Evolutionary conservation across 2,797 vertebrate genomes (phyloP).

Genomic region (Gambusia yucatana): DNA sequence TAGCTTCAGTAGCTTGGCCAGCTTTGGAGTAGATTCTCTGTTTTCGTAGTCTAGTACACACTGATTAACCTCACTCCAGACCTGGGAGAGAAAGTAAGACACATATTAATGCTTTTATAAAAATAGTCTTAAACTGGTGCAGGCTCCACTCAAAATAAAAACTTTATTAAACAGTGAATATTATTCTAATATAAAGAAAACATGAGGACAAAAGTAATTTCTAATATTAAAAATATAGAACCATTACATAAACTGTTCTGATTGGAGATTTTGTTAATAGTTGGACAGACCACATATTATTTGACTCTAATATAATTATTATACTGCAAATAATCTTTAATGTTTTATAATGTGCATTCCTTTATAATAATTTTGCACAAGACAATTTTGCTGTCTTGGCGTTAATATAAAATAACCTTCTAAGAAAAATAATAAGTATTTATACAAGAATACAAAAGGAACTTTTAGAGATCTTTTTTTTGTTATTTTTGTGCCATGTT

Average conservation of each 20-base stretch:
- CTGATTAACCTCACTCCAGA: slow-evolving; percentile 99
- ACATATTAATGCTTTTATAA: slow-evolving; percentile 13
- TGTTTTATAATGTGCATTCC: background rate
- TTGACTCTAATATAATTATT: background rate
- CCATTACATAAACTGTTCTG: background rate
- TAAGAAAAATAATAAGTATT: background rate
- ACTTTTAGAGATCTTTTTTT: background rate
- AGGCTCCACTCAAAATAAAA: background rate
- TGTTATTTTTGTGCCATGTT: background rate
- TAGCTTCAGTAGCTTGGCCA: slow-evolving; percentile 97
- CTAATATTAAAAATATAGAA: background rate
- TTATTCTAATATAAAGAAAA: background rate
- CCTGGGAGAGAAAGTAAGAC: slow-evolving; percentile 76
- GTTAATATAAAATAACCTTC: background rate
- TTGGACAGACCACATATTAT: background rate
- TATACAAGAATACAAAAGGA: background rate
- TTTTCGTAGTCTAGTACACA: slow-evolving; percentile 98
- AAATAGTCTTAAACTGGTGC: background rate
- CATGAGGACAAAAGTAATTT: background rate
- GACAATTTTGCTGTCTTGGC: background rate
- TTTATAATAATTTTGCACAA: background rate
- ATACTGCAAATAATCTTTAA: background rate
- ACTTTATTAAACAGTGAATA: background rate
- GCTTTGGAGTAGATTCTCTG: slow-evolving; percentile 96
- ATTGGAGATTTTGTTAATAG: background rate